phyloP scores from a whole-genome alignment of 2,797 vertebrate genomes.

The Merluccius polli region DNA sequence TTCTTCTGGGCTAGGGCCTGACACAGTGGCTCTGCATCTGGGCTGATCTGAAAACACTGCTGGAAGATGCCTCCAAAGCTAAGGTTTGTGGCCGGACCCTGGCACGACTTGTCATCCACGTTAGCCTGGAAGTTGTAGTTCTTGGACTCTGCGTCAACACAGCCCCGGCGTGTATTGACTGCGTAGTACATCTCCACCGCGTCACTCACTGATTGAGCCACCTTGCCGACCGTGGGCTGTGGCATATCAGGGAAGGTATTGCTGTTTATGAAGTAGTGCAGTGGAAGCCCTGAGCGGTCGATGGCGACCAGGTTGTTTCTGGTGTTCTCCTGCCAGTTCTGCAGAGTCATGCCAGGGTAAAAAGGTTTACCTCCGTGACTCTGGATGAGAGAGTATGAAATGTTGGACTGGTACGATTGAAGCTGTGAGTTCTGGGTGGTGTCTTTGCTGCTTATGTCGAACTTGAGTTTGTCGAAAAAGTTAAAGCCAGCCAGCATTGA shows the following conservation, averaged over 20 bases:
- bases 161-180: constrained; percentile 83
- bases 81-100: constrained; percentile 77
- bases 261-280: constrained; percentile 76
- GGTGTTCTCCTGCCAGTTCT: constrained; percentile 84
- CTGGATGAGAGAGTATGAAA: constrained; percentile 76
- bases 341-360: constrained; percentile 86
- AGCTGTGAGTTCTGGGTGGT: constrained; percentile 42
- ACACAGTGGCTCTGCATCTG: constrained; percentile 67
- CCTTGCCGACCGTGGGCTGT: constrained; percentile 69
- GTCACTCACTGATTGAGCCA: constrained; percentile 64
- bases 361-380: constrained; percentile 80
- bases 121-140: constrained; percentile 93
- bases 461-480: constrained; percentile 74
- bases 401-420: constrained; percentile 76
- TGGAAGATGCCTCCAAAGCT: constrained; percentile 87
- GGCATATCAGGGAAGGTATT: constrained; percentile 78
- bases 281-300: constrained; percentile 79
- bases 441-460: constrained; percentile 46
- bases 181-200: constrained; percentile 79
- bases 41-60: constrained; percentile 55
- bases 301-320: constrained; percentile 84
- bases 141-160: constrained; percentile 68
- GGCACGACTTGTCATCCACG: constrained; percentile 77
- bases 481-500: constrained; percentile 65
- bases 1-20: constrained; percentile 76